These are phyloP conservation scores for Periophthalmodon schlosseri DNA, from an alignment of 2,113 vertebrate genomes.

Conservation along the genomic window DNA sequence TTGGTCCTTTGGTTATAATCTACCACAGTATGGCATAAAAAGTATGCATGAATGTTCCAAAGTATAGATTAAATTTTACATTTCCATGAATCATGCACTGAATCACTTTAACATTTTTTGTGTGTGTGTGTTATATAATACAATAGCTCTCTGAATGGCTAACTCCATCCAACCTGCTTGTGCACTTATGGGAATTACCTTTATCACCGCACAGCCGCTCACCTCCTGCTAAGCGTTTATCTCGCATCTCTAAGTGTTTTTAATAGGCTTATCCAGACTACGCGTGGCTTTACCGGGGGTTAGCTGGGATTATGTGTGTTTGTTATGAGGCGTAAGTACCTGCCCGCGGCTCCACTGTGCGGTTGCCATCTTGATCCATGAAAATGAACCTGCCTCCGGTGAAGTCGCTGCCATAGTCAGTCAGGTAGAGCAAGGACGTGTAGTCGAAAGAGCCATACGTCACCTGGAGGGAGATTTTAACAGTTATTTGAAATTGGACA, in stretches of 20 bases:
- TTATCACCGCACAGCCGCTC: background rate
- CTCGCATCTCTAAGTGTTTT: slow-evolving; percentile 16
- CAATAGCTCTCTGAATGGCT: background rate
- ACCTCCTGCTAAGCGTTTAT: background rate
- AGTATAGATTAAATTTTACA: too few relatives aligned
- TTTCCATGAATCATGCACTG: too few relatives aligned
- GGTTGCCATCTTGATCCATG: slow-evolving; percentile 86
- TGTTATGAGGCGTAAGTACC: slow-evolving; percentile 68
- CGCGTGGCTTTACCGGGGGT: background rate
- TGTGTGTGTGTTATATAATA: background rate
- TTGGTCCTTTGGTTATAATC: too few relatives aligned
- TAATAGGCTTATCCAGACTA: slow-evolving; percentile 15
- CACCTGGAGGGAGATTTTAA: slow-evolving; percentile 73
- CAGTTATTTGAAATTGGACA: background rate
- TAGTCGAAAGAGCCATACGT: slow-evolving; percentile 98
- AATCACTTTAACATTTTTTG: too few relatives aligned
- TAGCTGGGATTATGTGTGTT: background rate
- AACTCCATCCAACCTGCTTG: background rate
- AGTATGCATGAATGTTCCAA: too few relatives aligned
- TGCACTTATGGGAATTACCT: background rate
- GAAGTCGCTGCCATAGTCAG: slow-evolving; percentile 89
- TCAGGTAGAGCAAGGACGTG: slow-evolving; percentile 92
- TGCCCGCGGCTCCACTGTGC: slow-evolving; percentile 88
- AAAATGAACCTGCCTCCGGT: slow-evolving; percentile 91
- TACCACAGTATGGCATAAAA: too few relatives aligned